These are phyloP conservation scores for Drosophila birchii DNA, from an alignment of 2,888 invertebrate genomes.

Conservation along the genomic window DNA sequence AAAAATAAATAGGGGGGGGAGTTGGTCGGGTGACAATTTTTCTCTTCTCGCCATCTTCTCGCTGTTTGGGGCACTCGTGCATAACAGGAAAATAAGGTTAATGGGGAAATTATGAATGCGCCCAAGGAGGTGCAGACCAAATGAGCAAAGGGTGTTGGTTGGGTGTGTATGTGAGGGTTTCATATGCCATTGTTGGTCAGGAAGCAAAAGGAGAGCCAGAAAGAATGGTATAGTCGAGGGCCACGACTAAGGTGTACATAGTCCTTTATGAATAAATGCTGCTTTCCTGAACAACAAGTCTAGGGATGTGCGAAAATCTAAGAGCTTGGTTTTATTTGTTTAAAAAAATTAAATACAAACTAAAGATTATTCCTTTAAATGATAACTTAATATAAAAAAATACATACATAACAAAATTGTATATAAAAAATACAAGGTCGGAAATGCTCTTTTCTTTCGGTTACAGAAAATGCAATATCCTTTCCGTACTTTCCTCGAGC, in stretches of 20 bases:
- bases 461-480: neutral
- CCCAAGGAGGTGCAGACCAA: slow-evolving; percentile 44
- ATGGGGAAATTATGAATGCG: slow-evolving; percentile 78
- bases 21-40: slow-evolving; percentile 59
- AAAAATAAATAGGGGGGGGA: slow-evolving; percentile 25
- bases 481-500: slow-evolving; percentile 1
- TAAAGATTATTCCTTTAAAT: neutral
- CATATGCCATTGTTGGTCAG: slow-evolving; percentile 72
- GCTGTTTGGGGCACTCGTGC: slow-evolving; percentile 70
- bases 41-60: slow-evolving; percentile 22
- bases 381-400: no score
- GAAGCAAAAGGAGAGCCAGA: slow-evolving; percentile 24
- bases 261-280: neutral
- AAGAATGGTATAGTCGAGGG: slow-evolving; percentile 23
- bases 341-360: neutral
- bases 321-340: neutral
- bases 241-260: neutral
- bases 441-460: neutral
- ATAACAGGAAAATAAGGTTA: slow-evolving; percentile 78
- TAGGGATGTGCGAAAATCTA: neutral
- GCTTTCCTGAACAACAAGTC: neutral
- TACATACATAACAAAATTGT: no score
- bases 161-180: slow-evolving; percentile 52
- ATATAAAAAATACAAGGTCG: neutral
- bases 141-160: slow-evolving; percentile 18